Base-by-base conservation (phyloP, 2,797 vertebrate species). In the Amphiprion clarkii region DNA sequence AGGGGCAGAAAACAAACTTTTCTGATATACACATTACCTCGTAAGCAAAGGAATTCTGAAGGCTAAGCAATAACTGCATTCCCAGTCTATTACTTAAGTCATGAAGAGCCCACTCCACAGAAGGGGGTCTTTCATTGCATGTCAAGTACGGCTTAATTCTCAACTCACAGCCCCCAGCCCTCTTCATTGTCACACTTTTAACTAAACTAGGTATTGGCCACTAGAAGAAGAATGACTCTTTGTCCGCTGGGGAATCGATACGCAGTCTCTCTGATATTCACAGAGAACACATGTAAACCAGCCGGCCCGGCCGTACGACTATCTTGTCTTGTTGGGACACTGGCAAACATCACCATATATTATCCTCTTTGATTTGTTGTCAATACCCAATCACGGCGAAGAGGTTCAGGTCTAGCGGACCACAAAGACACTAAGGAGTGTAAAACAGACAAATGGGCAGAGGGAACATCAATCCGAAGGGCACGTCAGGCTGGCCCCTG, bases 1-100 rank as follows among this genome's bases (percentile, higher is more conserved):
- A 95, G 97, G 97, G 83, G 90, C 87, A 87, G 87, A 93, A 95
- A 95, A 93, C 96, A 96, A 97, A 97, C 96, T 97, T 98, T 97
- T 96, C 95, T 97, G 96, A 98, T 96, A 96, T 95, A 97, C 96
- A 95, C 95, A 95, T 97, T 96, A 94, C 95, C 95, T 96, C 88
- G 89, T 91, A 92, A 96, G 95, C 95, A 95, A 94, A 96, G 94
- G 96, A 96, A 96, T 97, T 93, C 95, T 96, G 94, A 95, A 95
- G 96, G 87, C 95, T 96, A 96, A 96, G 95, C 95, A 96, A 95
- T 97, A 96, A 97, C 95, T 94, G 93, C 93, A 93, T 96, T 98
- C 96, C 93, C 95, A 95, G 95, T 96, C 95, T 96, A 96, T 97
- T 96, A 96, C 95, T 97, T 96, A 96, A 95, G 92, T 93, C 94